Percentiles rank a stretch among this genome's conserved stretches.
These are phyloP conservation scores for Thysanoteuthis rhombus DNA, from an alignment of 2,888 invertebrate genomes.

Conservation along the genomic window DNA sequence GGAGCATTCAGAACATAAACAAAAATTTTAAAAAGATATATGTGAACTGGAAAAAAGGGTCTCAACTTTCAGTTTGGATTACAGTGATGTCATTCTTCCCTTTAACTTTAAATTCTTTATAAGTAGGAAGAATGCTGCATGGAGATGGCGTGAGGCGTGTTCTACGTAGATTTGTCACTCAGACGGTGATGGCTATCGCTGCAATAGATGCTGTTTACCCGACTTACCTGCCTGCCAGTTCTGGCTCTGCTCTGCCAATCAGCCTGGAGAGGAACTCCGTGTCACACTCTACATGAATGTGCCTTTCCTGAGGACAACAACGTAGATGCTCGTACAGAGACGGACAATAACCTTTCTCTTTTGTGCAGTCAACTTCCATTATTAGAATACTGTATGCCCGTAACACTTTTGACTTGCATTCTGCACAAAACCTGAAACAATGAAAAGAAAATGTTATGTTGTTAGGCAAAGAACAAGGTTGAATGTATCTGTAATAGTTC, in stretches of 20 bases:
- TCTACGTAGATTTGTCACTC: no score
- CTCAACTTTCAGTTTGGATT: no score
- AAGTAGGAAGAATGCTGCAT: no score
- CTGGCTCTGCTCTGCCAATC: constrained; percentile 90
- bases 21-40: no score
- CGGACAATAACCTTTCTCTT: constrained; percentile 90
- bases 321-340: constrained; percentile 81
- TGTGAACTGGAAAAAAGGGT: no score
- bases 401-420: constrained; percentile 90
- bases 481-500: no score
- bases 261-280: constrained; percentile 88
- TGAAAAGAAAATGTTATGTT: not conserved
- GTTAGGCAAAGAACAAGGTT: no score
- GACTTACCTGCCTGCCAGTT: constrained; percentile 81
- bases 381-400: constrained; percentile 87
- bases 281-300: constrained; percentile 87
- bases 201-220: not conserved
- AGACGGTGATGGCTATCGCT: not conserved
- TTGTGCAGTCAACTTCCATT: constrained; percentile 77
- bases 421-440: constrained; percentile 80
- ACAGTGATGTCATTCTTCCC: no score
- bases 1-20: no score
- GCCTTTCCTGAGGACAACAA: constrained; percentile 85
- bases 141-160: no score
- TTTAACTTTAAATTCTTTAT: no score